A percentile compares a stretch with the other conserved stretches of the same genome.
These are phyloP conservation scores for Benthosema pterotum DNA, from an alignment of 2,797 vertebrate species.

Conservation along the genomic window DNA sequence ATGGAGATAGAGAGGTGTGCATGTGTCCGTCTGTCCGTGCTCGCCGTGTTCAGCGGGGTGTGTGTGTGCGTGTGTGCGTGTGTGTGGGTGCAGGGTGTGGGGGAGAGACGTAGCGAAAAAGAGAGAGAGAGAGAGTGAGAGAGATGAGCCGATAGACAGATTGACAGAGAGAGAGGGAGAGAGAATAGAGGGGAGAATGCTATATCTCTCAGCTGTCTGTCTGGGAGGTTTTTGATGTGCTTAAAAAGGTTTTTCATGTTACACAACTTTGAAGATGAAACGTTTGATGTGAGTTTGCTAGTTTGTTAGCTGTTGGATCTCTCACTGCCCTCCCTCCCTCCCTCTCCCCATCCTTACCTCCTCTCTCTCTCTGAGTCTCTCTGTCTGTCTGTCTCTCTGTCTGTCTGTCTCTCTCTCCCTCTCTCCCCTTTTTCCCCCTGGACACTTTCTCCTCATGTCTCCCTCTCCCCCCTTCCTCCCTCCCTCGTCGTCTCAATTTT, in stretches of 20 bases:
- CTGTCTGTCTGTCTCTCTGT: conserved; percentile 2
- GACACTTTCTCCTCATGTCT: neutral
- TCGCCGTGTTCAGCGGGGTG: too few relatives aligned
- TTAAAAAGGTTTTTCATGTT: conserved; percentile 76
- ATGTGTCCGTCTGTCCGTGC: neutral
- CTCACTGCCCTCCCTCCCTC: conserved; percentile 10
- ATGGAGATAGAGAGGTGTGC: neutral
- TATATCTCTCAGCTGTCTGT: conserved; percentile 71
- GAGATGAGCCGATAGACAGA: conserved; percentile 45
- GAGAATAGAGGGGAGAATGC: conserved; percentile 64
- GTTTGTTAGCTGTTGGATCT: conserved; percentile 76
- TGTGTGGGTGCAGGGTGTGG: neutral
- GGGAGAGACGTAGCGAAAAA: neutral
- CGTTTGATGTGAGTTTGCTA: conserved; percentile 74
- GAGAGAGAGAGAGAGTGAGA: conserved; percentile 14
- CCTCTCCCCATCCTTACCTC: neutral
- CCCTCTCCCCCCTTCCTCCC: conserved; percentile 4
- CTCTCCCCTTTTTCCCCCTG: conserved; percentile 32
- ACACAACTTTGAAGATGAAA: conserved; percentile 76
- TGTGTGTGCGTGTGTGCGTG: conserved; percentile 30
- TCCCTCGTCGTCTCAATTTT: conserved; percentile 5
- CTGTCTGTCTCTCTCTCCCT: conserved; percentile 44
- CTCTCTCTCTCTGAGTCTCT: conserved; percentile 14
- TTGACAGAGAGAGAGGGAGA: conserved; percentile 48
- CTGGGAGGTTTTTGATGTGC: conserved; percentile 71